Evolutionary conservation across 2,888 invertebrate species (phyloP), one percentile per base, ranked within the genome.

Genomic region (Carterocephalus palaemon): DNA sequence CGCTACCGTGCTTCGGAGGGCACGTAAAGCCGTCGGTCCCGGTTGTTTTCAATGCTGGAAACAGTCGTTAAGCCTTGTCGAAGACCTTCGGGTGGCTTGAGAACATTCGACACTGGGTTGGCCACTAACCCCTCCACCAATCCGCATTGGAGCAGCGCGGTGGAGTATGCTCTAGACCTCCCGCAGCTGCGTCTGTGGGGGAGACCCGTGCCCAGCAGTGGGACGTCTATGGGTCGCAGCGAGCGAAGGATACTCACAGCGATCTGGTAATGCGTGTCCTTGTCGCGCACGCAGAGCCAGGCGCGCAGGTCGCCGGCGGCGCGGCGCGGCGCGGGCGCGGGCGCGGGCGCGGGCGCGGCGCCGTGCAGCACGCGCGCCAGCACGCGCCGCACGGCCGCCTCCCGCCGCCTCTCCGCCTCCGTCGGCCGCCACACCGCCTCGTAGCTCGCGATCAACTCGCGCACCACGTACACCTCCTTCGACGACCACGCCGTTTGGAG

Each of bases 341-440:
- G n/a, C n/a, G n/a, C n/a, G n/a, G n/a, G n/a, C 39, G 89, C 77
- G 0, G 90, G 88, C 2, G 88, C 84, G 0, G 89, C 85, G 69
- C 90, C 89, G 12, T 89, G 89, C 43, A 92, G 88, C 57, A 93
- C 92, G 34, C 90, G 88, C 74, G 92, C 90, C 33, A 96, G 81
- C 2, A 95, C 92, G 47, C 90, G 85, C 36, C 94, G 76, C 75
- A 96, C 94, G 39, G 92, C 90, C 37, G 91, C 90, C 67, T 96
- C 96, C 41, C 92, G 90, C 41, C 91, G 90, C 37, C 90, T 73
- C 80, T 96, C 95, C 1, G 89, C 90, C 0, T 90, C 89, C n/a
- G 92, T 92, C 31, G 95, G 90, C 58, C 93, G 92, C 84, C 96
- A 97, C n/a, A 97, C 88, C 49, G 90, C 86, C 51, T 92, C 92